Percentiles rank a stretch among this genome's conserved stretches.
These are phyloP conservation scores for Mionectes macconnelli DNA, from an alignment of 2,113 vertebrate species.

Conservation along the genomic window DNA sequence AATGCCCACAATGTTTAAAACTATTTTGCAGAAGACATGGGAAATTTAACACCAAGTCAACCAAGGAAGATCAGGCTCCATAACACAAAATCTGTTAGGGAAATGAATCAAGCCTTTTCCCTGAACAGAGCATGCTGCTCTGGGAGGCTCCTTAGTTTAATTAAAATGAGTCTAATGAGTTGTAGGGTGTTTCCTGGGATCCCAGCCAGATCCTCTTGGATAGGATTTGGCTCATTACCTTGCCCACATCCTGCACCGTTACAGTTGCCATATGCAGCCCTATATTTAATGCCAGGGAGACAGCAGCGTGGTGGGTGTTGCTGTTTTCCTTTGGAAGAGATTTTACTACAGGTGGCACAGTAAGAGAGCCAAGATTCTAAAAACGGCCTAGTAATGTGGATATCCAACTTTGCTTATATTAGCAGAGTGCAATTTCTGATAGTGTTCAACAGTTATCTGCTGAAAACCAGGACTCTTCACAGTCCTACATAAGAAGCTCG, in stretches of 20 bases:
- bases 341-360: constrained; percentile 33
- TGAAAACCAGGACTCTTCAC: background rate
- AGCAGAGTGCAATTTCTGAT: background rate
- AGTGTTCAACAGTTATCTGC: background rate
- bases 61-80: background rate
- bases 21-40: background rate
- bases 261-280: constrained; percentile 26
- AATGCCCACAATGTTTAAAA: background rate
- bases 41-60: constrained; percentile 17
- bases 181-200: constrained; percentile 51
- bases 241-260: background rate
- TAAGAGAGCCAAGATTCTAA: background rate
- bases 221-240: constrained; percentile 40
- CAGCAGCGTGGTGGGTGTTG: constrained; percentile 42
- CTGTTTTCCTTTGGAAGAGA: constrained; percentile 49
- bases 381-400: background rate
- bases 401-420: background rate
- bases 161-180: constrained; percentile 46
- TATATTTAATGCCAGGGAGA: constrained; percentile 9
- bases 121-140: background rate
- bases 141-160: constrained; percentile 43
- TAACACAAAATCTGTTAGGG: background rate
- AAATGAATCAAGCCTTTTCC: background rate
- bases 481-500: background rate
- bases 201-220: background rate